Evolutionary conservation across 2,888 invertebrate genomes (phyloP).

Genomic region (Antitype chi): DNA sequence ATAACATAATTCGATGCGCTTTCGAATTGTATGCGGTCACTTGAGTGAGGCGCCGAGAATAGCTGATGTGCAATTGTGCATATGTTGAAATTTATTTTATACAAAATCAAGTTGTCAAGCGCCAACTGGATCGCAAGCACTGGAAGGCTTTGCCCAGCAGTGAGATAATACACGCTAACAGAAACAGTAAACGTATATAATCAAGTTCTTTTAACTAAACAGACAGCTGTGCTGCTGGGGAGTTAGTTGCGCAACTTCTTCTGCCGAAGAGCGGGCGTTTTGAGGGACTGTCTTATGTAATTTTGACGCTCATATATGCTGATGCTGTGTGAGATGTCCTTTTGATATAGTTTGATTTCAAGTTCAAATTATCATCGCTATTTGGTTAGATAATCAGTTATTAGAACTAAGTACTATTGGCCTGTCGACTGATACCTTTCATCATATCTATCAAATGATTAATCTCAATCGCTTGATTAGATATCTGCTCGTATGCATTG

Average conservation of each 20-base stretch:
- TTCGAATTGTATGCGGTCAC: not conserved
- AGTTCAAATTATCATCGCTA: not conserved
- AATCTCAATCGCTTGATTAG: constrained; percentile 81
- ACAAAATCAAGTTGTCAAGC: too few relatives aligned
- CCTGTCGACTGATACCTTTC: constrained; percentile 60
- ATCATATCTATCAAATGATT: constrained; percentile 78
- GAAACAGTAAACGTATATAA: too few relatives aligned
- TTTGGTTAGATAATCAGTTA: not conserved
- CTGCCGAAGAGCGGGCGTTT: too few relatives aligned
- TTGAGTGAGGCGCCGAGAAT: not conserved
- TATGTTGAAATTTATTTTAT: too few relatives aligned
- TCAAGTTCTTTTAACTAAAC: not conserved
- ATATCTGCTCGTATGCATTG: constrained; percentile 83
- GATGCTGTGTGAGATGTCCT: not conserved
- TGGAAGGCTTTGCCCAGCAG: too few relatives aligned
- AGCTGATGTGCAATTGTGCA: too few relatives aligned
- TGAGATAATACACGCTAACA: too few relatives aligned
- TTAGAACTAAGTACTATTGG: not conserved
- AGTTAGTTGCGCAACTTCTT: not conserved
- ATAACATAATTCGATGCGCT: not conserved
- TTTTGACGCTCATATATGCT: not conserved
- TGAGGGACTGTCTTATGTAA: not conserved
- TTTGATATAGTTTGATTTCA: not conserved
- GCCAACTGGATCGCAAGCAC: too few relatives aligned
- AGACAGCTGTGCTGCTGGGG: not conserved